phyloP scores from a whole-genome alignment of 2,113 vertebrate genomes.

The Oryzias melastigma region DNA sequence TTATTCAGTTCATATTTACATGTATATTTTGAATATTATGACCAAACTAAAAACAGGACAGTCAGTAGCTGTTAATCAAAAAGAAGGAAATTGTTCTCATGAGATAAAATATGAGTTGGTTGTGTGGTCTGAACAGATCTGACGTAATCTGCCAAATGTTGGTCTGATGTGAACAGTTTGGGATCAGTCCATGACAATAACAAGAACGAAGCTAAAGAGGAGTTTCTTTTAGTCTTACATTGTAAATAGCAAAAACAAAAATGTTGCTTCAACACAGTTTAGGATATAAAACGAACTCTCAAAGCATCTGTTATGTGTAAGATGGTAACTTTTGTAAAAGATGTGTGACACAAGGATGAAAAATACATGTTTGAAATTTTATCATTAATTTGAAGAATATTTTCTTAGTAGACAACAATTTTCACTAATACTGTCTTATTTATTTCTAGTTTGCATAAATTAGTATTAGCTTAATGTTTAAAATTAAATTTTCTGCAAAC shows the following conservation, averaged over 20 bases:
- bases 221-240: background rate
- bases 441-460: too few species aligned
- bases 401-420: too few species aligned
- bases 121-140: conserved; percentile 31
- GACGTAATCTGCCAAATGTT: conserved; percentile 15
- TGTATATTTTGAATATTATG: conserved; percentile 11
- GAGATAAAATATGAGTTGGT: conserved; percentile 34
- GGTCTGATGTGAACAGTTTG: conserved; percentile 6
- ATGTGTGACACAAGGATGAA: too few species aligned
- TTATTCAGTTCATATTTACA: conserved; percentile 42
- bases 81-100: conserved; percentile 21
- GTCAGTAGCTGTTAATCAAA: conserved; percentile 33
- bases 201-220: conserved; percentile 3
- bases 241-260: background rate
- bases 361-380: too few species aligned
- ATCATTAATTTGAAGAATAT: too few species aligned
- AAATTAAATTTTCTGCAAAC: too few species aligned
- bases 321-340: too few species aligned
- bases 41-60: conserved; percentile 37
- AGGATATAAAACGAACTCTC: too few species aligned
- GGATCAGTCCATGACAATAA: background rate
- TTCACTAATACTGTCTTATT: too few species aligned
- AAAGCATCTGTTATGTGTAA: too few species aligned
- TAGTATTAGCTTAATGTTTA: too few species aligned
- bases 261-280: too few species aligned